A percentile compares a stretch with the other conserved stretches of the same genome.
Conservation (phyloP, 2,797 vertebrate species). For the Anomalospiza imberbis region DNA sequence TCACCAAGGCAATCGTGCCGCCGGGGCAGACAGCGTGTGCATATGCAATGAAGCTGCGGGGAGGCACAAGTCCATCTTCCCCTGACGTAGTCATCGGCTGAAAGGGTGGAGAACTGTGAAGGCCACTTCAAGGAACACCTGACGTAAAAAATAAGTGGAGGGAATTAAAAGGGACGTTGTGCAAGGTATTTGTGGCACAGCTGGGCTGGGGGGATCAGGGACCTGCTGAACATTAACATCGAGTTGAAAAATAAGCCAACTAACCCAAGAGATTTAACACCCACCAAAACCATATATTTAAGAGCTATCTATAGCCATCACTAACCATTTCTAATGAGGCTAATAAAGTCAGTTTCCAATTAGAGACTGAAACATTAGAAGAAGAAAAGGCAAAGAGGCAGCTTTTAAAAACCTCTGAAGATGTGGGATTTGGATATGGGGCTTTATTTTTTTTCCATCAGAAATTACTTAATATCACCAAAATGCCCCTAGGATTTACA, state of each 20-base stretch:
- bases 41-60: conserved; percentile 77
- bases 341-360: conserved; percentile 68
- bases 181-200: neutral
- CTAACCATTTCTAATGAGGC: conserved; percentile 60
- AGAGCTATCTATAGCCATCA: conserved; percentile 49
- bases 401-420: conserved; percentile 56
- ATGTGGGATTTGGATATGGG: neutral
- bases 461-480: neutral
- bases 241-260: conserved; percentile 46
- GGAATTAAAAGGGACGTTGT: neutral
- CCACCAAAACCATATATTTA: conserved; percentile 4
- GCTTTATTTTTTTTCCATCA: neutral
- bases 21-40: conserved; percentile 71
- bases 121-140: conserved; percentile 80
- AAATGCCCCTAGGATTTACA: neutral
- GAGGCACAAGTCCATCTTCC: conserved; percentile 65
- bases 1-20: conserved; percentile 74
- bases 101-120: conserved; percentile 76
- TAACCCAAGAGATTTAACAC: conserved; percentile 57
- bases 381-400: conserved; percentile 44
- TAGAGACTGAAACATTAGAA: conserved; percentile 56
- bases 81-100: conserved; percentile 45
- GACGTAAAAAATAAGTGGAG: conserved; percentile 62
- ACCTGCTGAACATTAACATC: neutral
- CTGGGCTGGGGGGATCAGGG: neutral